Base-by-base conservation (phyloP, 2,888 invertebrate genomes). In the Crepidodera aurea region DNA sequence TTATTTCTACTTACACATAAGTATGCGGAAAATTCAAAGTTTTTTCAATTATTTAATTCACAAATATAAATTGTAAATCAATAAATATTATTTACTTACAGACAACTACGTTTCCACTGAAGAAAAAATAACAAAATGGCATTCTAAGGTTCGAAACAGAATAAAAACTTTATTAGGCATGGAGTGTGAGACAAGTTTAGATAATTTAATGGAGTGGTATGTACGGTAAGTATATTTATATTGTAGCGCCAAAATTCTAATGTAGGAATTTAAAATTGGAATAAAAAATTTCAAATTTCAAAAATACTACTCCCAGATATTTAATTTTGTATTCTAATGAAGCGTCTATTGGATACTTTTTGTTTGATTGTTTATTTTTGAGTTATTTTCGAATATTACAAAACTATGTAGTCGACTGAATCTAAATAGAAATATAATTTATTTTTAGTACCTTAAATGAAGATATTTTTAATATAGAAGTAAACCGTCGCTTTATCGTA, bases 171-270 rank as follows among this genome's bases (percentile, higher is more conserved):
- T 63, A 53, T 56, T 62, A 6, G 53, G 66, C 13, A 66, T 56
- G 37, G 64, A 69, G 39, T 69, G 62, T 53, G 70, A 70, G 53
- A 66, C 65, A 34, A 51, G 65, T 27, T 60, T 73, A 27, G 64
- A 66, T 22, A 67, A 64, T 39, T 42, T 71, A 8, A 67, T 74
- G 69, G 71, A 69, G 19, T 72, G 71, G 56, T 74, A 74, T 60
- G 42, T 70, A 51, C 48, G 63, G 74, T 73, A 69, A 71, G 69
- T 72, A 55, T 25, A 12, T 16, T 12, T 34, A 48, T 27, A 51
- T 37, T 22, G 22, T 4, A 22, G 22, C n/a, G n/a, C n/a, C n/a
- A n/a, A n/a, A n/a, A n/a, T n/a, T n/a, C n/a, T n/a, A n/a, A n/a
- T n/a, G n/a, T n/a, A n/a, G n/a, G 6, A 22, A 27, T 40, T 16